Conservation (phyloP, 1,140 invertebrate genomes). For the Ceratosolen solmsi region DNA sequence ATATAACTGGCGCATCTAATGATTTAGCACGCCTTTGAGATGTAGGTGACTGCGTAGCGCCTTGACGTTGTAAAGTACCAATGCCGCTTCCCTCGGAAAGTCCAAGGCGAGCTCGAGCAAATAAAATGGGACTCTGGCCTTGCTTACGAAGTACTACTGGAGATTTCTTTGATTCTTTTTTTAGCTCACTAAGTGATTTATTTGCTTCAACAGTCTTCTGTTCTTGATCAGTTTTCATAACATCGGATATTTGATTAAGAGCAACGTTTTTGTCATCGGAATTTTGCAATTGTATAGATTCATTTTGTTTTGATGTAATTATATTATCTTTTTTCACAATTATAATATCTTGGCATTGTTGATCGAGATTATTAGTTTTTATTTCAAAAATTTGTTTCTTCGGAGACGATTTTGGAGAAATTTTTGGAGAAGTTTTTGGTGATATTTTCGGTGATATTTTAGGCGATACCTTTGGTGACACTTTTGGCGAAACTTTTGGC, state of each 20-base stretch:
- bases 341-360: neutral
- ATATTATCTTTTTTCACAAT: conserved; percentile 27
- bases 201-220: conserved; percentile 38
- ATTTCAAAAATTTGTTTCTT: conserved; percentile 43
- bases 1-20: conserved; percentile 86
- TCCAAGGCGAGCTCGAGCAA: conserved; percentile 84
- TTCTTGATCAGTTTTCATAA: conserved; percentile 49
- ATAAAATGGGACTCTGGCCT: conserved; percentile 84
- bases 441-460: conserved; percentile 49
- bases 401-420: conserved; percentile 44
- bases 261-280: neutral
- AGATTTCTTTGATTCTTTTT: conserved; percentile 71
- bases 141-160: conserved; percentile 77
- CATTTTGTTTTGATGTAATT: neutral
- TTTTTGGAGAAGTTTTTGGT: conserved; percentile 43
- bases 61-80: conserved; percentile 80
- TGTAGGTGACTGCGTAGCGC: conserved; percentile 82
- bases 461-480: conserved; percentile 54
- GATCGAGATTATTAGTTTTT: neutral
- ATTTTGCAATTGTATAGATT: neutral
- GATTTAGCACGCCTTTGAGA: conserved; percentile 85
- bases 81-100: conserved; percentile 87
- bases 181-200: conserved; percentile 52
- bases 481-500: conserved; percentile 59
- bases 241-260: neutral